phyloP scores from a whole-genome alignment of 2,113 vertebrate genomes.

The Chamaetylas fuelleborni region DNA sequence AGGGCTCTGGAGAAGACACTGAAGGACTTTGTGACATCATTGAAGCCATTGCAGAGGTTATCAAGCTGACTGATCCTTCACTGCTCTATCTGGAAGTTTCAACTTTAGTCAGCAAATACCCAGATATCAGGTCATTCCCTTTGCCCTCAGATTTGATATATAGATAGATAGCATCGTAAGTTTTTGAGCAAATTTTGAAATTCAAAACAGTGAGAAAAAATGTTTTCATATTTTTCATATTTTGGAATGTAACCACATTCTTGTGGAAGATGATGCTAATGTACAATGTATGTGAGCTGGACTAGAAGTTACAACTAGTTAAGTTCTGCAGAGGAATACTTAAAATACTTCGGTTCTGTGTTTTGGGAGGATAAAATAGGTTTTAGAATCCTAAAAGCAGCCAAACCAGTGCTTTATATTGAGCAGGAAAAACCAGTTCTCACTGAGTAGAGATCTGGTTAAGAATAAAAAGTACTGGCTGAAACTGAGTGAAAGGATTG shows the following conservation, averaged over 20 bases:
- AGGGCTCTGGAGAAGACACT: slow-evolving; percentile 82
- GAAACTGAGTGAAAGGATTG: neutral
- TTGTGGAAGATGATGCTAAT: neutral
- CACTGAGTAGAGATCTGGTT: neutral
- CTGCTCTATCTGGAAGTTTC: slow-evolving; percentile 94
- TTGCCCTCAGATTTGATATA: neutral
- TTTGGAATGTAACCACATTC: neutral
- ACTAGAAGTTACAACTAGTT: neutral
- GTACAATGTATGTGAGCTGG: neutral
- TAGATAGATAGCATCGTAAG: neutral
- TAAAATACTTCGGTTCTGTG: neutral
- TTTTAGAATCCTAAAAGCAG: neutral
- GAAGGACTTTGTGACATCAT: slow-evolving; percentile 90
- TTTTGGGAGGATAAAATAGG: neutral
- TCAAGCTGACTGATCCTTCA: slow-evolving; percentile 96
- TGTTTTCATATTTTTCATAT: neutral
- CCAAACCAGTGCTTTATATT: neutral
- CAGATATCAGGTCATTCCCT: slow-evolving; percentile 88
- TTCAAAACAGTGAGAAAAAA: neutral
- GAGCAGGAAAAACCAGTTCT: neutral
- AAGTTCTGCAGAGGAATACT: neutral
- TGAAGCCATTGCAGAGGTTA: slow-evolving; percentile 90
- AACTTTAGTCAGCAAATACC: slow-evolving; percentile 94
- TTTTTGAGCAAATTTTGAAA: neutral
- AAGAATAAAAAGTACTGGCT: neutral